Evolutionary conservation across 1,140 invertebrate species (phyloP), one percentile per base, ranked within the genome.

Genomic region (Habropoda laboriosa): DNA sequence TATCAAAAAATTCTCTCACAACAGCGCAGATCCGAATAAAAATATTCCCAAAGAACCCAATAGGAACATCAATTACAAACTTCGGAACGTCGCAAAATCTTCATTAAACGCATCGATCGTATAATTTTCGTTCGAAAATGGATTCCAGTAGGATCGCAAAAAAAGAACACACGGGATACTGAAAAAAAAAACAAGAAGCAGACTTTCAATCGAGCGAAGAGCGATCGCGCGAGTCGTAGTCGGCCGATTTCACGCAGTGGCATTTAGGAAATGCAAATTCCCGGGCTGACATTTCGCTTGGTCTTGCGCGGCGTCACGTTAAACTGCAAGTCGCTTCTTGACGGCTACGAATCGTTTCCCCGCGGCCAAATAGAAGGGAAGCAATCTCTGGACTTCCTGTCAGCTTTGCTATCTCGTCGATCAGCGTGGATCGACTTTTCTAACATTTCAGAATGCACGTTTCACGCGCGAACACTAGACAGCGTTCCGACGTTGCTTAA

Each of bases 251-350:
- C 73, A 76, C 73, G 63, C 63, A 67, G 63, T 68, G 75, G 75
- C 75, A 78, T 78, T 78, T 68, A 70, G 55, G 45, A 78, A 71
- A 78, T 78, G 75, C 35, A 78, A 78, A 78, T 78, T 67, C 75
- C 5, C 32, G 53, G 55, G 16, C 51, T 78, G 75, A 78, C 75
- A 78, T 78, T 78, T 78, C 53, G 75, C 74, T 76, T 27, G 60
- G 51, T 78, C 53, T 13, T 35, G 38, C 61, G 61, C 61, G n/a
- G 18, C 66, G 66, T 68, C 64, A 58, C 61, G 40, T 49, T 68
- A 71, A 73, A 32, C 66, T 47, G 64, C 38, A 35, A 75, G 74
- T 32, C 40, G 61, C 51, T 76, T 76, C 64, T 68, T 45, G 64
- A 55, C 38, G 64, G 49, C 63, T 35, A 55, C 51, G 74, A 74